These are phyloP conservation scores for Caenorhabditis sp. DNA, from an alignment of 2,888 invertebrate species.

Conservation along the genomic window DNA sequence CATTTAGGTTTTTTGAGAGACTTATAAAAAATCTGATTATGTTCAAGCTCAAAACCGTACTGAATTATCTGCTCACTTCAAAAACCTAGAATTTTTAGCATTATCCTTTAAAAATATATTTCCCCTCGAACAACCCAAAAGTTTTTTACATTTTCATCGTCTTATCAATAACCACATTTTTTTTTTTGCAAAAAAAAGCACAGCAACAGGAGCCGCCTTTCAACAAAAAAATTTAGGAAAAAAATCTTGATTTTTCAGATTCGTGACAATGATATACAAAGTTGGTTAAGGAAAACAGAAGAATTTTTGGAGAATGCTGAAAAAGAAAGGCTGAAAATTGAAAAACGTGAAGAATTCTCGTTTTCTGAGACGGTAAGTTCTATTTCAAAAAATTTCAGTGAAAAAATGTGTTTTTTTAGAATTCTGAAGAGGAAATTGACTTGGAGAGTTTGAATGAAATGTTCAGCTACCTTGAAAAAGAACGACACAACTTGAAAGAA, in stretches of 20 bases:
- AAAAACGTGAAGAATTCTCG: not conserved
- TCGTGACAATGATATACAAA: slow-evolving; percentile 22
- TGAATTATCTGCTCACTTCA: too few species aligned
- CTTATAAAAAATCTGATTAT: too few species aligned
- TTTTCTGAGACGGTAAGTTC: not conserved
- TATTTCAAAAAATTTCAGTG: not conserved
- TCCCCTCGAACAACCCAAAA: too few species aligned
- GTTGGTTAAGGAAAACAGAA: slow-evolving; percentile 21
- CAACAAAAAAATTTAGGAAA: not conserved
- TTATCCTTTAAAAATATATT: too few species aligned
- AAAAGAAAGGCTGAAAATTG: slow-evolving; percentile 12
- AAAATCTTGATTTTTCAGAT: slow-evolving; percentile 15
- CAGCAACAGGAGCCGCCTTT: not conserved
- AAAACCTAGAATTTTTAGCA: too few species aligned
- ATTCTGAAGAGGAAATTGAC: not conserved
- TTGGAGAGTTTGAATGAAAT: not conserved
- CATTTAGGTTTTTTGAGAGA: too few species aligned
- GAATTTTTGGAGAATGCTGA: slow-evolving; percentile 27
- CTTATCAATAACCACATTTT: not conserved
- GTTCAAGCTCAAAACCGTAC: too few species aligned
- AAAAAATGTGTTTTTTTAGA: too few species aligned
- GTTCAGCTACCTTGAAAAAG: slow-evolving; percentile 14
- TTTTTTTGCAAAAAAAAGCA: too few species aligned
- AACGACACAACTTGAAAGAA: slow-evolving; percentile 17
- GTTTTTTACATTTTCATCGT: too few species aligned